These are phyloP conservation scores for Desmophyllum pertusum DNA, from an alignment of 92 coral and sea anemone species.

Conservation along the genomic window DNA sequence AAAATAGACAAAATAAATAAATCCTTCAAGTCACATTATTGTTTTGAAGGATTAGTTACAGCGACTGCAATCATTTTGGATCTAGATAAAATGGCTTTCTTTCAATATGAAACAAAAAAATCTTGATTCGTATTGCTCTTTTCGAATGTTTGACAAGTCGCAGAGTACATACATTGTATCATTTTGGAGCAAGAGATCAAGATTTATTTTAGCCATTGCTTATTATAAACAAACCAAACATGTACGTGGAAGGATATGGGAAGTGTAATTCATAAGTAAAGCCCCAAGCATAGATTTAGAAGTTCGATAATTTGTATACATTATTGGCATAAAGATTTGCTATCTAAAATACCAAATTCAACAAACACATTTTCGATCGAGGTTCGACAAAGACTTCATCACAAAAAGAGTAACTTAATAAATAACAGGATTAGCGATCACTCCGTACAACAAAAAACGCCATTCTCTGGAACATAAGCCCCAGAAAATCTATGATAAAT, in stretches of 20 bases:
- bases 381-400: background rate
- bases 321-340: background rate
- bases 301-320: background rate
- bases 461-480: background rate
- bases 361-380: background rate
- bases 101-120: background rate
- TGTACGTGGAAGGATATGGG: background rate
- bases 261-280: background rate
- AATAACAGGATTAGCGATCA: background rate
- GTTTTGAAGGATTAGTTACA: background rate
- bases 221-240: background rate
- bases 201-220: background rate
- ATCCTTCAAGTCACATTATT: background rate
- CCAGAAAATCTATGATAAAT: background rate
- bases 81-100: background rate
- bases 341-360: background rate
- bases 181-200: background rate
- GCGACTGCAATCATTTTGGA: background rate
- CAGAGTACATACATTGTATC: too few species aligned
- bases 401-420: background rate
- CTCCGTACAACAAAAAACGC: background rate
- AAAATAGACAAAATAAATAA: background rate
- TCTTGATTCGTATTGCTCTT: background rate
- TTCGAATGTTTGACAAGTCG: background rate
- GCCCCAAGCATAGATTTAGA: background rate